Percentiles rank a stretch among this genome's conserved stretches.
Conservation (phyloP, 2,888 invertebrate species). For the Caenorhabditis drosophilae region DNA sequence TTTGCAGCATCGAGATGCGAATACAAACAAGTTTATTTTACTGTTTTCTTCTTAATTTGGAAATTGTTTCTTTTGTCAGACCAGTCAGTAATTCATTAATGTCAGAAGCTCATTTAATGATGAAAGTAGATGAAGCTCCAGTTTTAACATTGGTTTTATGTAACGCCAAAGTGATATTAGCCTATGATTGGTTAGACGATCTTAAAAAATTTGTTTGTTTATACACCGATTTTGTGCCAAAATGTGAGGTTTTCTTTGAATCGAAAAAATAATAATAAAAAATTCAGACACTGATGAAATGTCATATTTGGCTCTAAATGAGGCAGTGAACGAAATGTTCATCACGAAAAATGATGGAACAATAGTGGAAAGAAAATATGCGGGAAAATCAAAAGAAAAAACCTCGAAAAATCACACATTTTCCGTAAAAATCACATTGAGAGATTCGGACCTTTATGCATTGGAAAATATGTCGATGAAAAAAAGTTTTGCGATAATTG, state of each 20-base stretch:
- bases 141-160: constrained; percentile 62
- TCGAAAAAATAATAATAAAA: background rate
- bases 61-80: background rate
- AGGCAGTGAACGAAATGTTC: constrained; percentile 12
- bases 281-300: constrained; percentile 24
- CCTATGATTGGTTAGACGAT: constrained; percentile 63
- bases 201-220: constrained; percentile 62
- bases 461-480: constrained; percentile 86
- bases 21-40: too few species aligned
- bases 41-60: too few species aligned
- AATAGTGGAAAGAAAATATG: constrained; percentile 20
- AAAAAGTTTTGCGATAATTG: constrained; percentile 90
- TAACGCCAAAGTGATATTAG: constrained; percentile 59
- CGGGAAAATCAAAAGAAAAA: constrained; percentile 1
- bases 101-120: constrained; percentile 64
- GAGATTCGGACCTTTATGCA: constrained; percentile 91
- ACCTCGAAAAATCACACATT: constrained; percentile 19
- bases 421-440: constrained; percentile 44
- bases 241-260: constrained; percentile 22
- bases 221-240: constrained; percentile 54
- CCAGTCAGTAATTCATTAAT: constrained; percentile 23
- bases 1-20: constrained; percentile 26
- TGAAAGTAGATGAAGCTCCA: constrained; percentile 61
- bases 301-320: constrained; percentile 2
- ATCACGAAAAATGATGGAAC: constrained; percentile 10